Base-by-base conservation (phyloP, 1,140 invertebrate genomes). In the Conus ventricosus region DNA sequence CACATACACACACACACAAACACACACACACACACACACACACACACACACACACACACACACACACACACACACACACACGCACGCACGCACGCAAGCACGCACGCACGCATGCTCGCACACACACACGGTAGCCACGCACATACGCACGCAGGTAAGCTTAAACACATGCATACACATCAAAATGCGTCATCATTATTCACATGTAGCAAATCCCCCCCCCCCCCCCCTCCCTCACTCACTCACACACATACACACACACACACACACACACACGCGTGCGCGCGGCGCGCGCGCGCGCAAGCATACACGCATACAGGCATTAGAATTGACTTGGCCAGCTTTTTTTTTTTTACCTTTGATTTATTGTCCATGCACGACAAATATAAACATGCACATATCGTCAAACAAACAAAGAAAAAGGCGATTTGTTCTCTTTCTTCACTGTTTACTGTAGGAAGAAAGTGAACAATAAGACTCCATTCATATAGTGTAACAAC, bases 31-130 rank as follows among this genome's bases (percentile, higher is more conserved):
- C n/a, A 71, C 5, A 17, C 17, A 17, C 17, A 15, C n/a, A 55
- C 75, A 51, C 87, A 25, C 87, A 25, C 87, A 80, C 39, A 13
- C 76, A 55, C 53, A 53, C 87, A 80, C 53, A 23, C 20, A 75
- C 20, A 7, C n/a, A 75, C 67, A 7, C 20, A n/a, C 67, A 20
- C 67, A 17, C 67, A 25, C 23, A 39, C 7, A 20, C n/a, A 25
- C 6, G 6, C n/a, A 20, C 23, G 20, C n/a, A 75, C 6, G 27
- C 67, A 8, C 60, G 39, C 39, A 20, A 2, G 27, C 23, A 39
- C 80, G 23, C 80, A 82, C 23, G 27, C 23, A 51, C 23, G 27
- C 17, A 51, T 2, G 27, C 23, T 8, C n/a, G 27, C 23, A 82
- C 17, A 51, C 23, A 51, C 17, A 82, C n/a, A 82, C 17, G 54